Evolutionary conservation across 2,113 vertebrate genomes (phyloP), one percentile per base, ranked within the genome.

Genomic region (Carassius gibelio): DNA sequence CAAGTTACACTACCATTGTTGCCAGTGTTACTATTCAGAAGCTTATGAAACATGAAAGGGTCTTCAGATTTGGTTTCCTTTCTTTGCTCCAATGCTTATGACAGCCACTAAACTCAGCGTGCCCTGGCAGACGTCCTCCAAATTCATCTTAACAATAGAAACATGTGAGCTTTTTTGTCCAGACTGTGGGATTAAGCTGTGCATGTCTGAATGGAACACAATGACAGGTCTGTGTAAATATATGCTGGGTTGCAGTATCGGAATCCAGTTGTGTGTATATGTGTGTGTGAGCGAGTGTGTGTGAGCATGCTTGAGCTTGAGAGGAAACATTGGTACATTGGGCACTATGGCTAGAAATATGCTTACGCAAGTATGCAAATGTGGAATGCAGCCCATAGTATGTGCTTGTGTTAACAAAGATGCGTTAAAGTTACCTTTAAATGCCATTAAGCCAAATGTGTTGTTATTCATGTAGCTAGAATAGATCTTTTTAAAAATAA

Each of bases 141-240:
- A 30, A 66, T 62, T 83, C 77, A 62, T 66, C 55, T 81, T 78
- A 68, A 74, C 78, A 78, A 81, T 88, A 66, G 61, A 83, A 74
- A 50, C 36, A 69, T 13, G 48, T 75, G 82, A 87, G 87, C 78
- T 61, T 81, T 86, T 86, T 85, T 85, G 75, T 69, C 80, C 80
- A 86, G 62, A 50, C 84, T 75, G 57, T 82, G 55, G 87, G 72
- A 86, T 86, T 84, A 79, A 82, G 83, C 86, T 88, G 87, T 87
- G 84, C 64, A 68, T 81, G 52, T 26, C 72, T 57, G 61, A 69
- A 61, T 45, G 66, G 34, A 64, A 19, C 76, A 88, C 80, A 88
- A 83, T 83, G 64, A 42, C 34, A 64, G 45, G 14, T 68, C 64
- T 55, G 82, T 74, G 75, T 48, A 55, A 59, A 68, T 45, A 82